A percentile compares a stretch with the other conserved stretches of the same genome.
Conservation (phyloP, 2,888 invertebrate genomes). For the Priocnemis perturbator region DNA sequence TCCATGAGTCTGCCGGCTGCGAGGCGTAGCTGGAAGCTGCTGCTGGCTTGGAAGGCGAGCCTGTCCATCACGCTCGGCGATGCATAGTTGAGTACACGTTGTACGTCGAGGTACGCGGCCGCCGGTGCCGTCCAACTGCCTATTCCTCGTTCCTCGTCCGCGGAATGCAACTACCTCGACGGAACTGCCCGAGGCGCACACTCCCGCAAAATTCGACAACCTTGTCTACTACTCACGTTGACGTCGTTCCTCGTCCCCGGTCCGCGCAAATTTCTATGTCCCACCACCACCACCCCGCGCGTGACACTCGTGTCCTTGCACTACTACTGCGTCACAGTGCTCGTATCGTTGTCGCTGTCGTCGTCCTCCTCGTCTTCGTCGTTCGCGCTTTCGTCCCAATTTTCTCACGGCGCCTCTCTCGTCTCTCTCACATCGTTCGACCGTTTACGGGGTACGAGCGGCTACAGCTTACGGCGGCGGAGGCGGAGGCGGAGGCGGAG, state of each 20-base stretch:
- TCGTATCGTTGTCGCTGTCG: too few species aligned
- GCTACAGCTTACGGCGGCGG: neutral
- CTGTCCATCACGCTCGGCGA: conserved; percentile 53
- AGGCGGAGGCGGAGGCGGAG: too few species aligned
- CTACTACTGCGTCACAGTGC: too few species aligned
- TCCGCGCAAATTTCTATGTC: too few species aligned
- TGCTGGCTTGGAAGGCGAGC: conserved; percentile 31
- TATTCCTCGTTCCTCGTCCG: conserved; percentile 4
- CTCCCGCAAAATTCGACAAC: conserved; percentile 7
- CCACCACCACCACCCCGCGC: too few species aligned
- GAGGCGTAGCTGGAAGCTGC: conserved; percentile 47
- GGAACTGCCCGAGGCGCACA: neutral
- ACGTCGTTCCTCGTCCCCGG: too few species aligned
- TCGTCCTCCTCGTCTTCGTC: too few species aligned
- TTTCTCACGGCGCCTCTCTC: neutral
- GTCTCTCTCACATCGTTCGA: conserved; percentile 9
- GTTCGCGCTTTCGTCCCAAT: neutral
- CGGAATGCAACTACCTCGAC: conserved; percentile 2
- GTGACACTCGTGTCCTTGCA: too few species aligned
- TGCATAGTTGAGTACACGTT: conserved; percentile 29
- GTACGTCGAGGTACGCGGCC: neutral
- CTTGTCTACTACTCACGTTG: conserved; percentile 3
- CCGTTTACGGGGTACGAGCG: neutral
- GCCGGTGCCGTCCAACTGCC: neutral
- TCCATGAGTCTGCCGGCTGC: conserved; percentile 61